These are phyloP conservation scores for Notodonta dromedarius DNA, from an alignment of 2,888 invertebrate species.

Conservation along the genomic window DNA sequence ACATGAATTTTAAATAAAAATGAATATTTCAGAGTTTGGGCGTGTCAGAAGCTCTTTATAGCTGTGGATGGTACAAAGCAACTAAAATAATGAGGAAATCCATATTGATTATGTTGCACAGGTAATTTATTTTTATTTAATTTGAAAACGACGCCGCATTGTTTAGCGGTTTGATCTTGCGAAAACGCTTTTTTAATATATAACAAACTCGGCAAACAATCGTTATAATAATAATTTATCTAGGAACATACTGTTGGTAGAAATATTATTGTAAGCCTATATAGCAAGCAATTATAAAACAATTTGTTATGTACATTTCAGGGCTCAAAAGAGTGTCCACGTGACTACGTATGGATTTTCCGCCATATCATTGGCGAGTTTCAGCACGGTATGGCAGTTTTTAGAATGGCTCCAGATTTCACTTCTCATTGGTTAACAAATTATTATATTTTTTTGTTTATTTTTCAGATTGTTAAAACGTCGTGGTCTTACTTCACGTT, in stretches of 20 bases:
- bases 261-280: too few relatives aligned
- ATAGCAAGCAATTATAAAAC: too few relatives aligned
- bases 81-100: conserved; percentile 38
- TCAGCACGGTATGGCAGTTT: neutral
- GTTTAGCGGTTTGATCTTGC: too few relatives aligned
- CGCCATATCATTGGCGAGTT: neutral
- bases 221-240: too few relatives aligned
- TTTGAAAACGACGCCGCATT: too few relatives aligned
- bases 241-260: too few relatives aligned
- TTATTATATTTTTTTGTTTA: too few relatives aligned
- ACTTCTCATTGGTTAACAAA: too few relatives aligned
- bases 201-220: too few relatives aligned
- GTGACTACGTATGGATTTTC: conserved; percentile 5
- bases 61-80: conserved; percentile 50
- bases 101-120: conserved; percentile 49
- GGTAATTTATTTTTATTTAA: conserved; percentile 28
- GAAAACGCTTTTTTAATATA: too few relatives aligned
- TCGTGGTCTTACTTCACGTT: conserved; percentile 4
- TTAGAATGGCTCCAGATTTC: neutral
- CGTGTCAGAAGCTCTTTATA: conserved; percentile 45
- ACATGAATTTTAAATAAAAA: neutral
- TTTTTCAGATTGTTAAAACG: conserved; percentile 2
- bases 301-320: neutral
- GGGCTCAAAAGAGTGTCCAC: neutral
- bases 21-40: conserved; percentile 38